phyloP scores from a whole-genome alignment of 2,888 invertebrate genomes.

The Pseudococcus longispinus region DNA sequence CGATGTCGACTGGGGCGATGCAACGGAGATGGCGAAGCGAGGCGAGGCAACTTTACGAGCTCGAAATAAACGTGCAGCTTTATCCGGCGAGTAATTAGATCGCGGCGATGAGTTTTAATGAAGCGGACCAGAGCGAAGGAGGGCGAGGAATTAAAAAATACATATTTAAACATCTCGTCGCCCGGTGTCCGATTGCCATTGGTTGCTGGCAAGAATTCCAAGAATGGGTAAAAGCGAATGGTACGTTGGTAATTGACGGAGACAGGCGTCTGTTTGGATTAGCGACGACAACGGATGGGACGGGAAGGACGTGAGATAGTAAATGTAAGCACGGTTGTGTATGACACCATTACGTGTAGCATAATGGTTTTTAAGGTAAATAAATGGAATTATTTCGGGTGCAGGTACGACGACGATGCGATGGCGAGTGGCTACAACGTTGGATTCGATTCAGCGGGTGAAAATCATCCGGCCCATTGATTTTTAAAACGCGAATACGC shows the following conservation, averaged over 20 bases:
- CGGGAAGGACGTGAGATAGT: no score
- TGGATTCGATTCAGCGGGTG: background rate
- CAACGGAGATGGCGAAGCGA: no score
- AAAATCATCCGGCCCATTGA: conserved; percentile 19
- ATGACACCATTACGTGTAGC: no score
- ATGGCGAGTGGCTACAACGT: background rate
- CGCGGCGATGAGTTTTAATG: background rate
- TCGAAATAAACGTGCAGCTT: no score
- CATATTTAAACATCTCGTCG: background rate
- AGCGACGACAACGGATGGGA: background rate
- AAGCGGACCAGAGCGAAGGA: background rate
- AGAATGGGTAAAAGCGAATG: no score
- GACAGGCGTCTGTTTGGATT: background rate
- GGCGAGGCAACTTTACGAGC: background rate
- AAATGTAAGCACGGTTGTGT: no score
- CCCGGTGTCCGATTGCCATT: background rate
- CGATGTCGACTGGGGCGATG: no score
- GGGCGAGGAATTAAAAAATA: background rate
- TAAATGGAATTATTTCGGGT: background rate
- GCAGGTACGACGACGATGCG: background rate
- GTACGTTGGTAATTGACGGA: background rate
- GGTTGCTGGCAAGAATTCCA: background rate
- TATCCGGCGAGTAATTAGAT: background rate
- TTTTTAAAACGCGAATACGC: background rate
- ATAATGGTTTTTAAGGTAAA: background rate